phyloP scores from a whole-genome alignment of 2,888 invertebrate species.

The Drosophila falleni region DNA sequence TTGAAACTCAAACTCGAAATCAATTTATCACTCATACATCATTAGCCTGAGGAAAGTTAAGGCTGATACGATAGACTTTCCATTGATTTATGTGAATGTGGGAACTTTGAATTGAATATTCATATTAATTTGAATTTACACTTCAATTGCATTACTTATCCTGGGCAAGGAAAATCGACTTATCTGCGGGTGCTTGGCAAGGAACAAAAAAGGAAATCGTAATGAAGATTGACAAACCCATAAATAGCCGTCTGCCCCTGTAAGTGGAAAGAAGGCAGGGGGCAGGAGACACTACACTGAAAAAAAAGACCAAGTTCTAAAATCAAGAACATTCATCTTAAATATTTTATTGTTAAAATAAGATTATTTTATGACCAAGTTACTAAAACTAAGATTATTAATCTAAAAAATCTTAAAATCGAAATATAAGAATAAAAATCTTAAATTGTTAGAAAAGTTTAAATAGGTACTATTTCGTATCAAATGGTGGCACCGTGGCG shows the following conservation, averaged over 20 bases:
- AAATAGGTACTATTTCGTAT: too few relatives aligned
- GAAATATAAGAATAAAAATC: too few relatives aligned
- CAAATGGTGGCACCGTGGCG: too few relatives aligned
- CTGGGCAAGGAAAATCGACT: conserved; percentile 49
- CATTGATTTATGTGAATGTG: conserved; percentile 57
- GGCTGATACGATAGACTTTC: conserved; percentile 9
- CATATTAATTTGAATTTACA: conserved; percentile 35
- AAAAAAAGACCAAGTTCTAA: too few relatives aligned
- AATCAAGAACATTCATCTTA: too few relatives aligned
- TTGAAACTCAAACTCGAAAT: neutral
- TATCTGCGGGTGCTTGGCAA: conserved; percentile 61
- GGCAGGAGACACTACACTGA: too few relatives aligned
- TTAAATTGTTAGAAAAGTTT: too few relatives aligned
- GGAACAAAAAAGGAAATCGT: conserved; percentile 40
- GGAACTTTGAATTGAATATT: conserved; percentile 54
- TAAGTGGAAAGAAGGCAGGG: neutral
- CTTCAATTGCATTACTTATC: conserved; percentile 50
- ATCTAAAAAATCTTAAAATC: too few relatives aligned
- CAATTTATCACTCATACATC: conserved; percentile 64
- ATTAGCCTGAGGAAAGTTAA: conserved; percentile 52
- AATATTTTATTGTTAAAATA: too few relatives aligned
- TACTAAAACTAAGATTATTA: too few relatives aligned
- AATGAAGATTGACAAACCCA: conserved; percentile 72
- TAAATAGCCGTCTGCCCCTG: conserved; percentile 53
- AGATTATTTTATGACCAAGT: too few relatives aligned